Evolutionary conservation across 2,888 invertebrate genomes (phyloP), one percentile per base, ranked within the genome.

Genomic region (Endomychus coccineus): DNA sequence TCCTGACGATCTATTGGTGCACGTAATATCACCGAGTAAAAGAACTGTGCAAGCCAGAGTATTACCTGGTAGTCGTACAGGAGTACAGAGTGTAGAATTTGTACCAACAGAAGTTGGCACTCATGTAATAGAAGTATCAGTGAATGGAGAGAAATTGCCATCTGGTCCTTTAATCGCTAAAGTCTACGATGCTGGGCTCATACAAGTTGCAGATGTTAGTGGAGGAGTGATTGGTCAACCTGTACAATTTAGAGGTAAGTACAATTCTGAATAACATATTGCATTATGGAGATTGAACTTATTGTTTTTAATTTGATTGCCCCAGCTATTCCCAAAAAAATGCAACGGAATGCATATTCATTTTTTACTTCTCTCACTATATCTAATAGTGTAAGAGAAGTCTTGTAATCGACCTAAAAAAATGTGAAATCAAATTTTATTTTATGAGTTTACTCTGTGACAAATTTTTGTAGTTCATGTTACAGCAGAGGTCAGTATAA

Each of bases 161-260:
- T 88, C 87, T 34, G 90, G 90, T 12, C 94, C 94, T 9, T 75
- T 94, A 45, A 80, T 90, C 43, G 91, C 92, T 52, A 91, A 94
- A 71, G 94, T 91, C 28, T 96, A 94, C 69, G 92, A 95, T 66
- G 83, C 94, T 45, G 84, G 87, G 48, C 76, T 92, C 47, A 94
- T 97, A 59, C 83, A 87, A 71, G 90, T 97, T 49, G 88, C 92
- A 35, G 91, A 95, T 63, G 86, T 96, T 17, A 85, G 89, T 52
- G 89, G 86, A 56, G 95, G 92, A 41, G 82, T 89, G 43, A 91
- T 96, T 22, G 95, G 95, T 35, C 90, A 95, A 67, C 89, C 92
- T 44, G 91, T 94, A 61, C 92, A 95, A 68, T 97, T 98, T 67
- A 80, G 86, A 79, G 91, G 92, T 92, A 70, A 24, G 30, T 19